Evolutionary conservation across 2,797 vertebrate genomes (phyloP), one percentile per base, ranked within the genome.

Genomic region (Enteromius anoplus): DNA sequence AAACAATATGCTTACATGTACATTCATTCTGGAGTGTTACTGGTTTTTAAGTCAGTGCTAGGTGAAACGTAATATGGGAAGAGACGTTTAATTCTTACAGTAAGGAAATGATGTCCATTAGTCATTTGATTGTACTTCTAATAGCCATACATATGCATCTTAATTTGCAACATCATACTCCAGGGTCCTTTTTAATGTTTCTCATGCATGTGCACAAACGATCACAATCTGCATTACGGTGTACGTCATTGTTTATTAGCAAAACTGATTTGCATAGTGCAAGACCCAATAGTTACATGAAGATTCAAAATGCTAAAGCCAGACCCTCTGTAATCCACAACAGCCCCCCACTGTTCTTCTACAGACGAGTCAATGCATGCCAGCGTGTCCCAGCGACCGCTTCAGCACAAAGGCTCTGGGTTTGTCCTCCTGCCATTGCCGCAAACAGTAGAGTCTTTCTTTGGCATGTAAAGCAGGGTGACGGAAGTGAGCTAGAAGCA

Each of bases 361-460:
- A 80, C 8, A 62, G 78, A 87, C 78, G 75, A 58, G 88, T 87
- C 83, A 85, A 78, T 78, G 81, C 8, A 34, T 77, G 70, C 62
- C 70, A 83, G 75, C 51, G 79, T 84, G 90, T 89, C 86, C 86
- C 83, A 23, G 77, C 64, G 79, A 82, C 76, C 51, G 81, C 78
- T 71, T 42, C 84, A 87, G 84, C 85, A 91, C 88, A 89, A 88
- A 89, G 84, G 80, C 88, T 73, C 32, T 19, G 86, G 86, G 81
- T 76, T 85, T 88, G 87, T 86, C 32, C 81, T 72, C 73, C 85
- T 81, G 89, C 86, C 90, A 85, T 26, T 79, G 85, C 87, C 34
- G 85, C 21, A 90, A 86, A 95, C 93, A 94, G 89, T 90, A 88
- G 34, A 73, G 0, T 76, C 93, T 93, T 92, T 95, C 91, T 92